phyloP scores from a whole-genome alignment of 2,113 vertebrate genomes.

The Lophochroa leadbeateri region DNA sequence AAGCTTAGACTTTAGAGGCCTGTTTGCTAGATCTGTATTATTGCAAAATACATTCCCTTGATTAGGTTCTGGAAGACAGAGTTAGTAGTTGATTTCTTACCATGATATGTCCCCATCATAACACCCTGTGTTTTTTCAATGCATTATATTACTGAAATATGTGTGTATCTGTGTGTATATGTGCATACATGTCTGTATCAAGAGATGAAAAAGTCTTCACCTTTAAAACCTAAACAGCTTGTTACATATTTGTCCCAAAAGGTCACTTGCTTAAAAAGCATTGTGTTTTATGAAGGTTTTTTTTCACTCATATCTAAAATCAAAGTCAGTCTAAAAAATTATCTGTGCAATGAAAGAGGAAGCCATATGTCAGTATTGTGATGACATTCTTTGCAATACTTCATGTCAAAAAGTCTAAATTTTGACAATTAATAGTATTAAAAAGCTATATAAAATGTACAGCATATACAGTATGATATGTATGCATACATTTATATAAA shows the following conservation, averaged over 20 bases:
- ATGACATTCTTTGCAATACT: constrained; percentile 8
- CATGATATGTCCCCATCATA: constrained; percentile 3
- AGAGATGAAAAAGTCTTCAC: not conserved
- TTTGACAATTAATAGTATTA: constrained; percentile 56
- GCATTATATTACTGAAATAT: not conserved
- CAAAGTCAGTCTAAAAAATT: not conserved
- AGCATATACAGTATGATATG: constrained; percentile 64
- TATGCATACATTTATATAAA: constrained; percentile 70
- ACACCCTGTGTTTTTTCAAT: constrained; percentile 29
- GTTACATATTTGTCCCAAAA: constrained; percentile 28
- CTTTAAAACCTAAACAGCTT: constrained; percentile 24
- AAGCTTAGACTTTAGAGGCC: constrained; percentile 43
- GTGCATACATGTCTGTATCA: not conserved
- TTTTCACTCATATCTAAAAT: not conserved
- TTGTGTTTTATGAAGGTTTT: not conserved
- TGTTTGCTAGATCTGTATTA: constrained; percentile 60
- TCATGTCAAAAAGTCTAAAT: constrained; percentile 40
- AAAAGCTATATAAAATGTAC: constrained; percentile 73
- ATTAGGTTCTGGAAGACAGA: constrained; percentile 65
- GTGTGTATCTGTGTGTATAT: not conserved
- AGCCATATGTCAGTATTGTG: not conserved
- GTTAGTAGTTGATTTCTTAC: constrained; percentile 52
- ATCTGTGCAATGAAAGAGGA: not conserved
- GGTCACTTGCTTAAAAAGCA: constrained; percentile 25
- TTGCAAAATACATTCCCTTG: constrained; percentile 69